A percentile compares a stretch with the other conserved stretches of the same genome.
Evolutionary conservation across 2,113 vertebrate genomes (phyloP).

Genomic region (Catharus minimus): DNA sequence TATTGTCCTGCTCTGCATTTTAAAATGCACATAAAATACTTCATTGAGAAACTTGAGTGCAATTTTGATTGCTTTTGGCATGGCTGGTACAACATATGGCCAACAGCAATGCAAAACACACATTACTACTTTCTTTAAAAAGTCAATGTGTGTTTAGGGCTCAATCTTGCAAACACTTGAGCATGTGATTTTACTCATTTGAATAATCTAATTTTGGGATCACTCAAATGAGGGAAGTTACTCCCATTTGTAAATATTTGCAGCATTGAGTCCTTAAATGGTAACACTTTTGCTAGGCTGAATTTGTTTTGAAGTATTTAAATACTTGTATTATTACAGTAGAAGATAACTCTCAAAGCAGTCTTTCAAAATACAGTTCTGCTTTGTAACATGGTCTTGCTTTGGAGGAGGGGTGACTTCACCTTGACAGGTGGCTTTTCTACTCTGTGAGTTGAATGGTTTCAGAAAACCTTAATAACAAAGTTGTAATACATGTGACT

Average conservation of each 20-base stretch:
- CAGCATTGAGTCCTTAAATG: slow-evolving; percentile 16
- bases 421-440: neutral
- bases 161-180: slow-evolving; percentile 26
- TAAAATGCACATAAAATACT: slow-evolving; percentile 61
- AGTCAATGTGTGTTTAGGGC: slow-evolving; percentile 22
- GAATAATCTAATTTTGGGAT: slow-evolving; percentile 34
- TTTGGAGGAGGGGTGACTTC: slow-evolving; percentile 3
- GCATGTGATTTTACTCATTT: slow-evolving; percentile 38
- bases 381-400: neutral
- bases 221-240: slow-evolving; percentile 24
- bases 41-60: slow-evolving; percentile 61
- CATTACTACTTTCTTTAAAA: slow-evolving; percentile 30
- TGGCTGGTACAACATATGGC: slow-evolving; percentile 66
- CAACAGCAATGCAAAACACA: slow-evolving; percentile 51
- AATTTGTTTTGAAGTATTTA: slow-evolving; percentile 24
- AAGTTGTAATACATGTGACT: neutral
- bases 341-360: neutral
- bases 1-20: slow-evolving; percentile 51
- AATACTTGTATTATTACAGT: neutral
- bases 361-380: neutral
- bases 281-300: slow-evolving; percentile 32
- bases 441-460: neutral
- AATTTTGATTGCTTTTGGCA: slow-evolving; percentile 69
- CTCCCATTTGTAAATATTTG: slow-evolving; percentile 37
- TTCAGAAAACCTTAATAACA: neutral